Percentiles rank a stretch among this genome's conserved stretches.
phyloP scores from a whole-genome alignment of 2,113 vertebrate species.

The Syngnathus scovelli region DNA sequence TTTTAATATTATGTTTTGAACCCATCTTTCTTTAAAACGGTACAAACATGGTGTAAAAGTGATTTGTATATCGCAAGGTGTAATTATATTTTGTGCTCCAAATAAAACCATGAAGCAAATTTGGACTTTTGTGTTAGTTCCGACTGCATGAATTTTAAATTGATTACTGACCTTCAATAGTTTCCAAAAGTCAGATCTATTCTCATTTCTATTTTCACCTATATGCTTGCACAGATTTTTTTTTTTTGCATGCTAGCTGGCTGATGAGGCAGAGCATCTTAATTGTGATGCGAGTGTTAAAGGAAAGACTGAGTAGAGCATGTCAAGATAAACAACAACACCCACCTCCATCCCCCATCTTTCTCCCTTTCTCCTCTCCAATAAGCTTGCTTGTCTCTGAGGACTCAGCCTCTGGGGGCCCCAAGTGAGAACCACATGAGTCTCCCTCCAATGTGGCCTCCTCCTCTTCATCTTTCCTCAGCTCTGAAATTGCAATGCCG shows the following conservation, averaged over 20 bases:
- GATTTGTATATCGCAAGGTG: constrained; percentile 70
- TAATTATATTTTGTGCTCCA: constrained; percentile 73
- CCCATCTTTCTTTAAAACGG: constrained; percentile 54
- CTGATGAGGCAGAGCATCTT: constrained; percentile 67
- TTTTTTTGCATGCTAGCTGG: constrained; percentile 52
- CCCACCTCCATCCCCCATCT: constrained; percentile 2
- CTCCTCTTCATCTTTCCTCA: constrained; percentile 62
- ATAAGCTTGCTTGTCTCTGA: constrained; percentile 61
- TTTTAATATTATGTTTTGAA: constrained; percentile 52
- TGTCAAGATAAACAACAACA: constrained; percentile 68
- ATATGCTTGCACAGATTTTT: constrained; percentile 46
- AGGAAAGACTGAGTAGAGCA: constrained; percentile 69
- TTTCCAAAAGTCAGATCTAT: constrained; percentile 30
- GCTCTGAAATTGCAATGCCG: constrained; percentile 7
- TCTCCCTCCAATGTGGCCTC: constrained; percentile 50
- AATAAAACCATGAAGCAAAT: constrained; percentile 62
- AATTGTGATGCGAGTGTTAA: constrained; percentile 67
- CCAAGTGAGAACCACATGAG: constrained; percentile 63
- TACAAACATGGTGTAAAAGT: constrained; percentile 63
- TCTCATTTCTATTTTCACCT: constrained; percentile 46
- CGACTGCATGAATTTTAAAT: neutral
- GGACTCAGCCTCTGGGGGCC: constrained; percentile 65
- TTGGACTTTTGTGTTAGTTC: constrained; percentile 12
- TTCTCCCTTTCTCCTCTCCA: constrained; percentile 54
- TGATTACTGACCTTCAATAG: constrained; percentile 4